Evolutionary conservation across 2,888 invertebrate genomes (phyloP).

Genomic region (Drosophila algonquin): DNA sequence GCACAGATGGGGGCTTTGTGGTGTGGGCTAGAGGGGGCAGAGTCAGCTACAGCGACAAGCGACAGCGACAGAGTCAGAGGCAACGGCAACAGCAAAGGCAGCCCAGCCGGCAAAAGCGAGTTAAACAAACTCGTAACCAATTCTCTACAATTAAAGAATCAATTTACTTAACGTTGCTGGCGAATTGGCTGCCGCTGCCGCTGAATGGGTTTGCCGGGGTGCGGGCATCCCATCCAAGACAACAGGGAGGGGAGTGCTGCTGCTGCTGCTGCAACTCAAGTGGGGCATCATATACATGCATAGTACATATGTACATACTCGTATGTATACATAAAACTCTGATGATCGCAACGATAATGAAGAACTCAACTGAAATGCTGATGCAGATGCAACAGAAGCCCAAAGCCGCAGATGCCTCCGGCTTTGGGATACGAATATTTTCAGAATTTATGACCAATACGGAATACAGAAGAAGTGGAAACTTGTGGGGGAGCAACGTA

Average conservation of each 20-base stretch:
- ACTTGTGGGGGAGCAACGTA: background rate
- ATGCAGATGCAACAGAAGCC: slow-evolving; percentile 58
- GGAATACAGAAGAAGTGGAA: slow-evolving; percentile 15
- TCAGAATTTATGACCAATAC: slow-evolving; percentile 34
- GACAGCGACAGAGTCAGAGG: slow-evolving; percentile 6
- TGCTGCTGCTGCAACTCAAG: slow-evolving; percentile 23
- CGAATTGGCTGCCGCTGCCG: slow-evolving; percentile 54
- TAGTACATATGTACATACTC: slow-evolving; percentile 19
- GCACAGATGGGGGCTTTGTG: slow-evolving; percentile 65
- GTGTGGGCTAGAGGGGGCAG: slow-evolving; percentile 36
- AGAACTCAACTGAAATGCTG: slow-evolving; percentile 50
- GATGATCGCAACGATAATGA: slow-evolving; percentile 69
- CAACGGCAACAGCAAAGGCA: slow-evolving; percentile 29
- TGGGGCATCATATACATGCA: slow-evolving; percentile 33
- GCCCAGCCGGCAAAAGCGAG: slow-evolving; percentile 64
- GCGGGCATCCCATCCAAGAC: slow-evolving; percentile 30
- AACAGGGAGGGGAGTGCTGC: slow-evolving; percentile 27
- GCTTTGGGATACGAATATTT: slow-evolving; percentile 15
- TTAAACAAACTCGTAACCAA: slow-evolving; percentile 76
- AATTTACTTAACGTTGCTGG: slow-evolving; percentile 77
- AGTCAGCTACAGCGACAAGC: slow-evolving; percentile 10
- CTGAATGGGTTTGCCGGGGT: slow-evolving; percentile 46
- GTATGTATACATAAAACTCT: slow-evolving; percentile 59
- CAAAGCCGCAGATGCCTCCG: slow-evolving; percentile 22
- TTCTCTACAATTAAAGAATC: slow-evolving; percentile 77